Evolutionary conservation across 2,797 vertebrate genomes (phyloP).

Genomic region (Macropus fuliginosus): DNA sequence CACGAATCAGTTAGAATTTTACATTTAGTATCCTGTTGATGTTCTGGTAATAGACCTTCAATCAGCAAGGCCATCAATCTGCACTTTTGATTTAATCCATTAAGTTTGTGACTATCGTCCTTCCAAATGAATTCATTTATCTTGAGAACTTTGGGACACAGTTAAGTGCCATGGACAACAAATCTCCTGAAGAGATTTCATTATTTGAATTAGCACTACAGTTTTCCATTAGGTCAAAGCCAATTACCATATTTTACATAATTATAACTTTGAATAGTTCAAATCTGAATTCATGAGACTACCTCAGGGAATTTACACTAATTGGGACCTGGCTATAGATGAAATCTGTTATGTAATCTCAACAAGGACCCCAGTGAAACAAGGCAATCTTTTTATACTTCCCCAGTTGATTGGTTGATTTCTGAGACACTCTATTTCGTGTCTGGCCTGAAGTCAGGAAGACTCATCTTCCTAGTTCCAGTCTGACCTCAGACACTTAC

Average conservation of each 20-base stretch:
- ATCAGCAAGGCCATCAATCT: background rate
- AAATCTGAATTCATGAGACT: background rate
- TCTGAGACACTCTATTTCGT: no score
- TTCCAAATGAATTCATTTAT: conserved; percentile 58
- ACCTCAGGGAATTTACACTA: background rate
- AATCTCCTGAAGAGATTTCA: background rate
- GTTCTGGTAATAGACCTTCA: conserved; percentile 31
- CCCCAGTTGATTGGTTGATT: background rate
- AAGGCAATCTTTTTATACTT: background rate
- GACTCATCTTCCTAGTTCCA: no score
- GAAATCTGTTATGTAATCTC: background rate
- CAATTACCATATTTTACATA: background rate
- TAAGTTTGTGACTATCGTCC: conserved; percentile 56
- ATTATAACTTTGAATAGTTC: background rate
- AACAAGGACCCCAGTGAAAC: background rate
- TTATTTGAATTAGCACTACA: background rate
- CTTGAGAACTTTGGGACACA: background rate
- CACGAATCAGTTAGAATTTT: conserved; percentile 26
- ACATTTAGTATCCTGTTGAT: conserved; percentile 29
- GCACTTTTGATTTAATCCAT: conserved; percentile 18
- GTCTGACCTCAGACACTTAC: no score
- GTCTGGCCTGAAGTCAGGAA: no score
- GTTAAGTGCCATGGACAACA: background rate
- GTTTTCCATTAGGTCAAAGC: background rate
- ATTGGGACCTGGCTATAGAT: background rate